phyloP scores from a whole-genome alignment of 2,113 vertebrate species.

The Jacana jacana region DNA sequence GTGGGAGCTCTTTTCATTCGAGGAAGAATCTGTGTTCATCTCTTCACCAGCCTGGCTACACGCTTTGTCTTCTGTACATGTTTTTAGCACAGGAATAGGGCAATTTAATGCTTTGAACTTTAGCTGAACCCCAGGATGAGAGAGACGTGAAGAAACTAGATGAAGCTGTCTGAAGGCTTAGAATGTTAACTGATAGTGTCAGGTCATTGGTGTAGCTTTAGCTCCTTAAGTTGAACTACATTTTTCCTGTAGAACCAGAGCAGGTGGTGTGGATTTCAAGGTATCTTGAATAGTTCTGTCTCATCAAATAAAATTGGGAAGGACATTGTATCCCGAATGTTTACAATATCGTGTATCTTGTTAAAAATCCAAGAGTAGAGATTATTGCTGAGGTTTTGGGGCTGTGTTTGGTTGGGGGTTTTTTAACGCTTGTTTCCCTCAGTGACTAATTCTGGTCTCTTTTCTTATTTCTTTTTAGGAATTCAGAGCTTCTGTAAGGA shows the following conservation, averaged over 20 bases:
- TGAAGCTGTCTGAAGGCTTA: not conserved
- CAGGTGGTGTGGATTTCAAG: not conserved
- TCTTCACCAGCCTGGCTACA: not conserved
- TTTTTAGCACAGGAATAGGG: not conserved
- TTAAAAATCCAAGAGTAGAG: not conserved
- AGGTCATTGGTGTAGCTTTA: not conserved
- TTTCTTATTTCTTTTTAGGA: constrained; percentile 69
- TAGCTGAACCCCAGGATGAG: not conserved
- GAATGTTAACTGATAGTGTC: not conserved
- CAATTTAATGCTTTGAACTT: not conserved
- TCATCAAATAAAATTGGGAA: not conserved
- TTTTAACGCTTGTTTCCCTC: not conserved
- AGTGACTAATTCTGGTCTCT: not conserved
- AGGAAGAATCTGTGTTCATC: not conserved
- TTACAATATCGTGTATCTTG: not conserved
- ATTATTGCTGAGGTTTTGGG: not conserved
- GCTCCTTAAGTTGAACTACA: not conserved
- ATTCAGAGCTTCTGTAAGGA: constrained; percentile 98
- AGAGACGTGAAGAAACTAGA: not conserved
- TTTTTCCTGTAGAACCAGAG: not conserved
- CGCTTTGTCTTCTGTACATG: not conserved
- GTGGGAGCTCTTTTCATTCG: not conserved
- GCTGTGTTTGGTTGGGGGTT: not conserved
- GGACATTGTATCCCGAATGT: not conserved
- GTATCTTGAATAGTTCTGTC: not conserved